Conservation (phyloP, 2,797 vertebrate species). For the Pseudochaenichthys georgianus region DNA sequence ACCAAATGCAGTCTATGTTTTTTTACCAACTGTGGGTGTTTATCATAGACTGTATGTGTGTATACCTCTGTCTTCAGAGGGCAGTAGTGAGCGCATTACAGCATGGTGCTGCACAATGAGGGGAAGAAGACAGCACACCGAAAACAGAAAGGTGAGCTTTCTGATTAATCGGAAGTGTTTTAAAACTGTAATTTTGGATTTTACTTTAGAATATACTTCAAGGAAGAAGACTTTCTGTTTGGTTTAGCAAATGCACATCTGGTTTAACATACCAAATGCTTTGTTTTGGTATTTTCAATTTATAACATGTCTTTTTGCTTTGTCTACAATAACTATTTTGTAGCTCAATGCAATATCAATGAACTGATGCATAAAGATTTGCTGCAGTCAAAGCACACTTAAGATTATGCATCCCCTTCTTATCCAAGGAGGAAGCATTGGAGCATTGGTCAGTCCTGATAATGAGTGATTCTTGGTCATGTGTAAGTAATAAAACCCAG, state of each 20-base stretch:
- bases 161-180: background rate
- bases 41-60: too few species aligned
- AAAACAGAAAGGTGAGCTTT: background rate
- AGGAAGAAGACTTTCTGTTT: too few species aligned
- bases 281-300: background rate
- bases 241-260: background rate
- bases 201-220: background rate
- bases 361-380: background rate
- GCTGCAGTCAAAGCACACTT: background rate
- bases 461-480: constrained; percentile 63
- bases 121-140: background rate
- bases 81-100: background rate
- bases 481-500: constrained; percentile 69
- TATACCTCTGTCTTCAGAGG: background rate
- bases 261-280: background rate
- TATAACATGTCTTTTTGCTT: background rate
- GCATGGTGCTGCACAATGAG: background rate
- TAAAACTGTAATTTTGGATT: background rate
- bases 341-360: background rate
- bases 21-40: background rate
- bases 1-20: background rate
- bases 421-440: background rate
- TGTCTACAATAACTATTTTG: background rate
- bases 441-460: constrained; percentile 41
- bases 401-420: constrained; percentile 9